A percentile compares a stretch with the other conserved stretches of the same genome.
These are phyloP conservation scores for Drosophila hawaiiensis DNA, from an alignment of 2,888 invertebrate genomes.

Conservation along the genomic window DNA sequence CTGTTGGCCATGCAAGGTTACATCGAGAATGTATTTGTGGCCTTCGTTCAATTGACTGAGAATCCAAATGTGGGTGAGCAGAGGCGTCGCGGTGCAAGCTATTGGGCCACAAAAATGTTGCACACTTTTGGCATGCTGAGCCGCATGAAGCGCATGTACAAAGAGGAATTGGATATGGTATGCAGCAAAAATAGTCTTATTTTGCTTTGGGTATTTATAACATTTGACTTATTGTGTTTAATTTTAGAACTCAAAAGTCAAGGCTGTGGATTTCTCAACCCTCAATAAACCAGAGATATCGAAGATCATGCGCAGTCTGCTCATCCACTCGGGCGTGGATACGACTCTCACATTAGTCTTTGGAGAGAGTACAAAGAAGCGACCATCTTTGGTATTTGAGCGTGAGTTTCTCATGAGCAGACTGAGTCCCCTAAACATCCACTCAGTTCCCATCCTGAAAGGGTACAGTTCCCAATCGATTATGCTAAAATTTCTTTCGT, in stretches of 20 bases:
- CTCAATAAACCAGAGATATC: constrained; percentile 73
- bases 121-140: constrained; percentile 79
- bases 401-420: constrained; percentile 72
- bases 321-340: constrained; percentile 77
- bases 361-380: constrained; percentile 79
- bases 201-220: neutral
- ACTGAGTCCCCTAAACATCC: constrained; percentile 63
- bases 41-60: constrained; percentile 79
- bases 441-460: constrained; percentile 75
- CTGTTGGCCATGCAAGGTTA: constrained; percentile 80
- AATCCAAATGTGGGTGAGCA: constrained; percentile 56
- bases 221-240: neutral
- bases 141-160: constrained; percentile 82
- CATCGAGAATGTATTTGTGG: constrained; percentile 80
- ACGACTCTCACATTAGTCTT: constrained; percentile 77
- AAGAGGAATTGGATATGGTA: constrained; percentile 80
- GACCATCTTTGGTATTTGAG: constrained; percentile 79
- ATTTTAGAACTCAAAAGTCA: constrained; percentile 71
- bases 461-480: constrained; percentile 55
- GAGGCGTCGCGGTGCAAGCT: constrained; percentile 78
- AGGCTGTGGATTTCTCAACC: constrained; percentile 64
- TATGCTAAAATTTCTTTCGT: neutral
- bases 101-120: constrained; percentile 83
- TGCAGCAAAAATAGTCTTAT: neutral
- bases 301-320: constrained; percentile 67